Percentiles rank a stretch among this genome's conserved stretches.
These are phyloP conservation scores for Epinotia nisella DNA, from an alignment of 2,888 invertebrate genomes.

Conservation along the genomic window DNA sequence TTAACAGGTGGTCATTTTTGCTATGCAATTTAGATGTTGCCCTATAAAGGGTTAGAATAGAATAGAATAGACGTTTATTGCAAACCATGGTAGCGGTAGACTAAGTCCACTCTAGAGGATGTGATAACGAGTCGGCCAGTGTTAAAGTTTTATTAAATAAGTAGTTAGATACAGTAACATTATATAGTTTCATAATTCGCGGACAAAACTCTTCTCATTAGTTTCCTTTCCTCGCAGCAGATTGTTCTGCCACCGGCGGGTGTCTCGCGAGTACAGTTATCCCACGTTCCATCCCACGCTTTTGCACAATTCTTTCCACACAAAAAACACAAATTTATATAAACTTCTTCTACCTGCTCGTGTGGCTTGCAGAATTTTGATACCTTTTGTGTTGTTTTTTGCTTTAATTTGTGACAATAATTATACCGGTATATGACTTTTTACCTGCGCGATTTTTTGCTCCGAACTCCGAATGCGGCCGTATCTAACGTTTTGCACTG, in stretches of 20 bases:
- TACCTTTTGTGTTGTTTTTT: conserved; percentile 82
- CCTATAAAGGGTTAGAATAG: too few relatives aligned
- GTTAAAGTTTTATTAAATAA: neutral
- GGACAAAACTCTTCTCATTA: conserved; percentile 3
- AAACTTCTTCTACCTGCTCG: conserved; percentile 80
- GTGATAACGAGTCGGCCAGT: neutral
- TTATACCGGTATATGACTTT: conserved; percentile 85
- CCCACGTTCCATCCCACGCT: conserved; percentile 77
- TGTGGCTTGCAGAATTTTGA: conserved; percentile 85
- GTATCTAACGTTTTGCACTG: conserved; percentile 74
- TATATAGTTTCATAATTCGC: neutral
- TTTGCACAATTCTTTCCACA: conserved; percentile 75
- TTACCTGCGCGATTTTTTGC: conserved; percentile 79
- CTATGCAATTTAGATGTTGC: too few relatives aligned
- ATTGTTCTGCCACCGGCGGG: conserved; percentile 49
- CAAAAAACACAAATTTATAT: conserved; percentile 73
- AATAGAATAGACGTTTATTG: too few relatives aligned
- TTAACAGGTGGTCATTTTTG: too few relatives aligned
- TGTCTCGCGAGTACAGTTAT: conserved; percentile 77
- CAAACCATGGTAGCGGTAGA: too few relatives aligned
- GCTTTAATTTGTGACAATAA: conserved; percentile 83
- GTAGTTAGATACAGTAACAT: too few relatives aligned
- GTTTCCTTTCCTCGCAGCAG: conserved; percentile 51
- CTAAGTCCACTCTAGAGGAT: neutral
- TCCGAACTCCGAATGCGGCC: conserved; percentile 60